Conservation (phyloP, 2,797 vertebrate species). For the Lacerta agilis region DNA sequence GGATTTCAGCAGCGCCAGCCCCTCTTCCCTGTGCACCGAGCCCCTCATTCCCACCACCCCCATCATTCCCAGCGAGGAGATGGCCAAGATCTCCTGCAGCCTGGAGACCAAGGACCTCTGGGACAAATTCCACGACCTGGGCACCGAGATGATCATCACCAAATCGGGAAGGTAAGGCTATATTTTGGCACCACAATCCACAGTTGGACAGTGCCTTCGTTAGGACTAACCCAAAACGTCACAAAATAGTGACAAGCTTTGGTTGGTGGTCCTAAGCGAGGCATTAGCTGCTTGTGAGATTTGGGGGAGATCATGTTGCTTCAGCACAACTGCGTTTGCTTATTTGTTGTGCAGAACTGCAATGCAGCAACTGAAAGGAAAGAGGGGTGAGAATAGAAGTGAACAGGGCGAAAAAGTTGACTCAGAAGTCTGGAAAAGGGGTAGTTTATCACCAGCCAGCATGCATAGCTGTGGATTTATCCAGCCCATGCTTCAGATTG, state of each 20-base stretch:
- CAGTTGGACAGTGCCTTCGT: too few species aligned
- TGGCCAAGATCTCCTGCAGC: conserved; percentile 96
- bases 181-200: too few species aligned
- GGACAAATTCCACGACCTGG: conserved; percentile 98
- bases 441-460: background rate
- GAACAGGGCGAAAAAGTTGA: background rate
- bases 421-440: background rate
- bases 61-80: conserved; percentile 93
- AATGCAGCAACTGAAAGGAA: background rate
- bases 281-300: too few species aligned
- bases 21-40: conserved; percentile 86
- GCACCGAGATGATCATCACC: conserved; percentile 99
- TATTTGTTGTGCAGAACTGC: too few species aligned
- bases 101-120: conserved; percentile 98
- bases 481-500: background rate
- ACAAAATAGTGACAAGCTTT: too few species aligned
- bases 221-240: too few species aligned
- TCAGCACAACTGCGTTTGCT: too few species aligned
- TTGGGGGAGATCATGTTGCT: too few species aligned
- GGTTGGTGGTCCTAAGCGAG: too few species aligned
- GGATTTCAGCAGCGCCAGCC: conserved; percentile 79
- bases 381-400: background rate
- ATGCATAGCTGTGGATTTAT: background rate
- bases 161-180: conserved; percentile 91
- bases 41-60: conserved; percentile 95